Conservation (phyloP, 53 echinoderm and acorn worm genomes). For the Patiria pectinifera region DNA sequence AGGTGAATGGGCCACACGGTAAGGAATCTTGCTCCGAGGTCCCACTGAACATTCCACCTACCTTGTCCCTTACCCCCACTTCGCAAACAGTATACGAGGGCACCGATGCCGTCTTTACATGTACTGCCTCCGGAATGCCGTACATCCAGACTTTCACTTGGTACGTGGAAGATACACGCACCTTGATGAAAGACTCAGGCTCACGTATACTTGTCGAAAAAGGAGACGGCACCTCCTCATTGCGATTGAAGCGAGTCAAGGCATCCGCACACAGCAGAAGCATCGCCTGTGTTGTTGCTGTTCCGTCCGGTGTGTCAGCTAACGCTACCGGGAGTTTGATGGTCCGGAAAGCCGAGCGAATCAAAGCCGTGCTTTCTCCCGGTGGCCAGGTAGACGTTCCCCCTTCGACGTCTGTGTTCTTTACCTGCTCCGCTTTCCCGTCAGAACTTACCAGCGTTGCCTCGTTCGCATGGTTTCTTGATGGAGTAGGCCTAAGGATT, state of each 20-base stretch:
- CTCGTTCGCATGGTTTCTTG: slow-evolving; percentile 26
- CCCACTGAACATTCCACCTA: slow-evolving; percentile 5
- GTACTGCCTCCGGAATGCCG: slow-evolving; percentile 30
- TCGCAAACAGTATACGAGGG: slow-evolving; percentile 32
- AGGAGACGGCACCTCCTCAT: slow-evolving; percentile 6
- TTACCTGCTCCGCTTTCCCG: slow-evolving; percentile 9
- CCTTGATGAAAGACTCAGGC: background rate
- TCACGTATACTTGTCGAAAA: background rate
- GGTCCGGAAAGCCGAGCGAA: background rate
- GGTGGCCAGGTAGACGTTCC: background rate
- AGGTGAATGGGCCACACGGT: background rate
- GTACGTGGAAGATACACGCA: slow-evolving; percentile 22
- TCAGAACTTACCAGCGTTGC: slow-evolving; percentile 8
- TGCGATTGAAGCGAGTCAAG: background rate
- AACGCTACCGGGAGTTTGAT: background rate
- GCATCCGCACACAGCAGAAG: background rate
- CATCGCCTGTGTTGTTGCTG: slow-evolving; percentile 19
- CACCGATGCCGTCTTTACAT: slow-evolving; percentile 41
- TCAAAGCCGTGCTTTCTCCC: slow-evolving; percentile 9
- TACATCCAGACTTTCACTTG: slow-evolving; percentile 26
- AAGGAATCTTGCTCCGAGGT: background rate
- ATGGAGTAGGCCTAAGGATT: background rate
- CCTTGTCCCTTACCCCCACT: background rate
- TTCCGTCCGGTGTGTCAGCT: slow-evolving; percentile 23
- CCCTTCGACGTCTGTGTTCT: background rate